Percentiles rank a stretch among this genome's conserved stretches.
Evolutionary conservation across 2,113 vertebrate genomes (phyloP).

Genomic region (Coturnix japonica): DNA sequence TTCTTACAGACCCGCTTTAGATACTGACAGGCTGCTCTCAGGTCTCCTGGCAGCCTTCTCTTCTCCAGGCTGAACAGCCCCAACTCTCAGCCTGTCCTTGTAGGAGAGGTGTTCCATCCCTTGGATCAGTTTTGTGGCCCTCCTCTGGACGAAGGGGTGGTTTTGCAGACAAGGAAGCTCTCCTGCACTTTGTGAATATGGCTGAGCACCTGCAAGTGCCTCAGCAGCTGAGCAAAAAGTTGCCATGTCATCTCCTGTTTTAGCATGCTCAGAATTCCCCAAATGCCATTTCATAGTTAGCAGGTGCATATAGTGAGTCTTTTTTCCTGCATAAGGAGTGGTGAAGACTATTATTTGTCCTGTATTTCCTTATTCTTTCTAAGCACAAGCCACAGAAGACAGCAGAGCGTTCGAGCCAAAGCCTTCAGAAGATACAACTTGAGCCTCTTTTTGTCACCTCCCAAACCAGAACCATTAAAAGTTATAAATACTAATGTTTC

Average conservation of each 20-base stretch:
- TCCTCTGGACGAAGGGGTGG: too few relatives aligned
- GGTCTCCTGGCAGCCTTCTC: too few relatives aligned
- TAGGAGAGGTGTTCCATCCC: too few relatives aligned
- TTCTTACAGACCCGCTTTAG: too few relatives aligned
- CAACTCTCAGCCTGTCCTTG: too few relatives aligned
- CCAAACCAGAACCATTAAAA: not conserved
- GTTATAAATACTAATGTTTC: not conserved
- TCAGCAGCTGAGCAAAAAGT: not conserved
- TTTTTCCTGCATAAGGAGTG: not conserved
- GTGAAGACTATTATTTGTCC: not conserved
- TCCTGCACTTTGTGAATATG: not conserved
- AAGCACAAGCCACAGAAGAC: not conserved
- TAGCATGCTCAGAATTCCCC: not conserved
- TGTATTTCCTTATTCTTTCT: not conserved
- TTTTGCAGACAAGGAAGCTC: not conserved
- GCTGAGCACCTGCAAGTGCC: not conserved
- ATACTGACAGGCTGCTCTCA: too few relatives aligned
- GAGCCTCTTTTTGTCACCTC: not conserved
- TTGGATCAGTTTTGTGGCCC: too few relatives aligned
- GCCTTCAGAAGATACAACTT: not conserved
- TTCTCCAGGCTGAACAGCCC: too few relatives aligned
- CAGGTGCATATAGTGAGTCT: not conserved
- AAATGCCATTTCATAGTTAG: too few relatives aligned
- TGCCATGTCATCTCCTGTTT: accelerated
- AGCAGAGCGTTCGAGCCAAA: not conserved